Conservation (phyloP, 2,113 vertebrate genomes). For the Clarias batrachus region DNA sequence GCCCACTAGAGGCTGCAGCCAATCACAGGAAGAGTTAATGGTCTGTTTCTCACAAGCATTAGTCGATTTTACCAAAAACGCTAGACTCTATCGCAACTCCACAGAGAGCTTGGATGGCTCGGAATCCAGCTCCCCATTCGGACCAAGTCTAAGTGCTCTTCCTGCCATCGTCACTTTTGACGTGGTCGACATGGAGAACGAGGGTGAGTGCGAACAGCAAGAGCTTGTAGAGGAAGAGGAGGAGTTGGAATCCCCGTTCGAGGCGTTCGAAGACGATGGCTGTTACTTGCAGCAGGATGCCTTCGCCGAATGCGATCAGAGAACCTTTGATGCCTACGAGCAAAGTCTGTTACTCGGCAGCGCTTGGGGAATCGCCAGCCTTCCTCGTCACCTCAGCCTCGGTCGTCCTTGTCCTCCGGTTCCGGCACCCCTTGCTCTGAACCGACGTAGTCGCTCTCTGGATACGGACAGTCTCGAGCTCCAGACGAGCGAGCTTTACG, state of each 20-base stretch:
- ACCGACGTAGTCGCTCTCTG: slow-evolving; percentile 87
- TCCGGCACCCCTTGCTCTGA: slow-evolving; percentile 77
- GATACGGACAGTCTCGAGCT: slow-evolving; percentile 86
- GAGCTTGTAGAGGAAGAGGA: slow-evolving; percentile 85
- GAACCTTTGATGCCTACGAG: slow-evolving; percentile 77
- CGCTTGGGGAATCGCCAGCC: slow-evolving; percentile 87
- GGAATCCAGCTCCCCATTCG: slow-evolving; percentile 79
- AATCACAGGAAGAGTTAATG: slow-evolving; percentile 76
- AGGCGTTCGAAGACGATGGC: slow-evolving; percentile 80
- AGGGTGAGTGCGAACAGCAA: slow-evolving; percentile 89
- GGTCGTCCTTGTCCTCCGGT: slow-evolving; percentile 74
- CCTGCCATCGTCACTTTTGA: slow-evolving; percentile 96
- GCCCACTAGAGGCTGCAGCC: slow-evolving; percentile 57
- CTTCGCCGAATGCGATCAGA: slow-evolving; percentile 82
- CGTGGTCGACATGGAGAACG: slow-evolving; percentile 90
- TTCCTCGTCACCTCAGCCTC: slow-evolving; percentile 84
- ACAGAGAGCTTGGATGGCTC: slow-evolving; percentile 77
- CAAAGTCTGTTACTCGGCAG: slow-evolving; percentile 74
- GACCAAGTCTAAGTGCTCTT: slow-evolving; percentile 85
- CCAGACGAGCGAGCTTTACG: slow-evolving; percentile 71
- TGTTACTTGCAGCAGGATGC: slow-evolving; percentile 84
- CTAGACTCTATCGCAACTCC: slow-evolving; percentile 82
- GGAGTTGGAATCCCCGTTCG: slow-evolving; percentile 81
- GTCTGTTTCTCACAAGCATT: slow-evolving; percentile 92
- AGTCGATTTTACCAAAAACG: slow-evolving; percentile 86